These are phyloP conservation scores for Salticus scenicus DNA, from an alignment of 2,888 invertebrate genomes.

Conservation along the genomic window DNA sequence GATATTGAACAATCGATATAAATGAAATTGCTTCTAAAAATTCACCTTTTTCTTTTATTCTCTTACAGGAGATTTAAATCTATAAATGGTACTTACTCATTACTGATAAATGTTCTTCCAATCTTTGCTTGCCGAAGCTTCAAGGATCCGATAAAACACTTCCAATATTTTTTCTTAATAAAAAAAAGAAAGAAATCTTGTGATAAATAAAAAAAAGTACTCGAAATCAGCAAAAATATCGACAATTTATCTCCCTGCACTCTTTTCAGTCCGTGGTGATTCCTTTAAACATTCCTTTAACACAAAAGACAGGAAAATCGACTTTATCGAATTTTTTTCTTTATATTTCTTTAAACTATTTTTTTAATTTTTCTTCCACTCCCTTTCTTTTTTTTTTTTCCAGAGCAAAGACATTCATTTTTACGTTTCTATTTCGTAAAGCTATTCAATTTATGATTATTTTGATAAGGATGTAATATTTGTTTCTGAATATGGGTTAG, in stretches of 20 bases:
- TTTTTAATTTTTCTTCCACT: slow-evolving; percentile 24
- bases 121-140: not conserved
- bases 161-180: not conserved
- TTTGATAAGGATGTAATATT: slow-evolving; percentile 60
- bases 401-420: too few species aligned
- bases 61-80: too few species aligned
- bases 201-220: slow-evolving; percentile 23
- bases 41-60: too few species aligned
- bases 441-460: slow-evolving; percentile 51
- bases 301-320: slow-evolving; percentile 59
- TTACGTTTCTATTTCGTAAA: slow-evolving; percentile 43
- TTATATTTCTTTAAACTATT: slow-evolving; percentile 30
- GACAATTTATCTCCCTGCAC: slow-evolving; percentile 36
- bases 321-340: slow-evolving; percentile 62
- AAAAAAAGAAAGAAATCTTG: too few species aligned
- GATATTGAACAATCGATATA: too few species aligned
- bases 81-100: too few species aligned
- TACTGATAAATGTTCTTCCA: not conserved
- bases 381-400: not conserved
- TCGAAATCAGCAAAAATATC: slow-evolving; percentile 48
- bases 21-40: too few species aligned
- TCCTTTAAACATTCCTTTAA: slow-evolving; percentile 45
- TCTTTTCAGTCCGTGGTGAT: slow-evolving; percentile 49
- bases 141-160: not conserved
- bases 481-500: too few species aligned